These are phyloP conservation scores for Silurus meridionalis DNA, from an alignment of 2,113 vertebrate species.

Conservation along the genomic window DNA sequence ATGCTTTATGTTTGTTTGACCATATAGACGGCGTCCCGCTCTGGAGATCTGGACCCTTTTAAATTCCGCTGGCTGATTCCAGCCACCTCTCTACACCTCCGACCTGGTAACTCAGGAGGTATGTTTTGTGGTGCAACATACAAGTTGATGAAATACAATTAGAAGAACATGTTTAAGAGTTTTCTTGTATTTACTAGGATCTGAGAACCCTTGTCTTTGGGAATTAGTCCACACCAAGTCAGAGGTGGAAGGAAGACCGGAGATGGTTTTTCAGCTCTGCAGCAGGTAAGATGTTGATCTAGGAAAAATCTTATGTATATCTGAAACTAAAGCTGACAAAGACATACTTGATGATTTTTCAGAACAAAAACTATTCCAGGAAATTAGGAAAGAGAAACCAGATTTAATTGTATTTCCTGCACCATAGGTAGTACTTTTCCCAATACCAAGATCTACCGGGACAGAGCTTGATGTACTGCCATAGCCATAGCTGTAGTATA, in stretches of 20 bases:
- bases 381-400: neutral
- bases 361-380: neutral
- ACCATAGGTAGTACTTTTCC: neutral
- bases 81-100: slow-evolving; percentile 85
- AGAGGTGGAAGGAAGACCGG: slow-evolving; percentile 87
- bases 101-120: slow-evolving; percentile 81
- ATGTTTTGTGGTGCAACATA: slow-evolving; percentile 3
- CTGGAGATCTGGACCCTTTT: slow-evolving; percentile 87
- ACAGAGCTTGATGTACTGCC: neutral
- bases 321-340: neutral
- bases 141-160: neutral
- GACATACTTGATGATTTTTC: neutral
- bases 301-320: neutral
- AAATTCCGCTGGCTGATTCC: slow-evolving; percentile 96
- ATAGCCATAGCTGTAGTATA: neutral
- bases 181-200: slow-evolving; percentile 67
- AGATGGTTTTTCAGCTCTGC: slow-evolving; percentile 88
- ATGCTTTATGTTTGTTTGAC: neutral
- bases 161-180: neutral
- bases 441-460: too few species aligned
- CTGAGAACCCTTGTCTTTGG: slow-evolving; percentile 85
- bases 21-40: slow-evolving; percentile 73
- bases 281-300: slow-evolving; percentile 79
- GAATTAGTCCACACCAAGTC: slow-evolving; percentile 91
- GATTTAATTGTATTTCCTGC: neutral